Evolutionary conservation across 2,797 vertebrate genomes (phyloP).

Genomic region (Sebastes minor): DNA sequence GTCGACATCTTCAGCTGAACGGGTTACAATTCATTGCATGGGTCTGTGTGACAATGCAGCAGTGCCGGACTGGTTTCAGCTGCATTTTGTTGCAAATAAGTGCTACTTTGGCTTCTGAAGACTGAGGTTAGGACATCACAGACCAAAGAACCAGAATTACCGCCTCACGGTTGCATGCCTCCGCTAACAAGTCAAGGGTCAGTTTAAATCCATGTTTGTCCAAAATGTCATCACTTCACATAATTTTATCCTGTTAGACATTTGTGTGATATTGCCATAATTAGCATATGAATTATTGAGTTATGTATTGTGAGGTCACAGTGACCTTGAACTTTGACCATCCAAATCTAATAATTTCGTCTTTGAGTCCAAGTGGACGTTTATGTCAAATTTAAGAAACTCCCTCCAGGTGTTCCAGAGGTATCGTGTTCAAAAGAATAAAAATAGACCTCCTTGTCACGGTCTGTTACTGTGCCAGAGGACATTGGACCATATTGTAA

Average conservation of each 20-base stretch:
- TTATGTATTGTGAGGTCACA: background rate
- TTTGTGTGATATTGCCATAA: too few relatives aligned
- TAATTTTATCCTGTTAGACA: too few relatives aligned
- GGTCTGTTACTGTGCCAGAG: too few relatives aligned
- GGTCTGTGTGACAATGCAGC: slow-evolving; percentile 5
- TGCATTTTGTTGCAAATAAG: background rate
- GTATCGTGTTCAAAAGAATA: background rate
- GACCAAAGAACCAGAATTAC: background rate
- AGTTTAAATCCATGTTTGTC: background rate
- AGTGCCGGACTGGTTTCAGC: background rate
- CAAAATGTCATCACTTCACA: background rate
- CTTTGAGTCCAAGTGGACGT: background rate
- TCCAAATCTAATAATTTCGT: background rate
- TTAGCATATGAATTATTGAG: too few relatives aligned
- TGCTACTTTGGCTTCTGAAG: background rate
- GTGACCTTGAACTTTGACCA: background rate
- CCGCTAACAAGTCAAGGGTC: background rate
- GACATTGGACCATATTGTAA: too few relatives aligned
- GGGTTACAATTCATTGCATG: slow-evolving; percentile 31
- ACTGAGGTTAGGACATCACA: background rate
- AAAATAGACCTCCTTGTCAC: too few relatives aligned
- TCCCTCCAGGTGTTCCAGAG: background rate
- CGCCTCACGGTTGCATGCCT: background rate
- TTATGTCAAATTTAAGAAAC: too few relatives aligned
- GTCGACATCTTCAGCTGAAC: slow-evolving; percentile 45